Base-by-base conservation (phyloP, 2,113 vertebrate species). In the Ancistrus triradiatus region DNA sequence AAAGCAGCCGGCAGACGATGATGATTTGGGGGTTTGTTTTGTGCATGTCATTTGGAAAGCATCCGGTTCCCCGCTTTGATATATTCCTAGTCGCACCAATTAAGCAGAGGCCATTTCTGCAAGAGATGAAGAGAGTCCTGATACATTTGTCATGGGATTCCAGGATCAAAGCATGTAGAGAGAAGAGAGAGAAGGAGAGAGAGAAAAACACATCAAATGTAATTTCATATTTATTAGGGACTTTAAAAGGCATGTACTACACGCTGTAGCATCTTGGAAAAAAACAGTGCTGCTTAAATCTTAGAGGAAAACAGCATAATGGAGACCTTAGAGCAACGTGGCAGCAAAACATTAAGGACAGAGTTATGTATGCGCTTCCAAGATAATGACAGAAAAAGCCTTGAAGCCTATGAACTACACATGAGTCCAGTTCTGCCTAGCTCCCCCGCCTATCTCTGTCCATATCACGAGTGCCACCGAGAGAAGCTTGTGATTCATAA, bases 31-130 rank as follows among this genome's bases (percentile, higher is more conserved):
- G 75, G 7, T 37, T 13, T 31, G 69, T 73, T 78, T 75, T 80
- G 74, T 84, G 74, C 77, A 72, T 58, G 75, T 63, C 77, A 65
- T 80, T 84, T 79, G 70, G 70, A 85, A 75, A 65, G 63, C 78
- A 76, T 76, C 74, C 69, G 71, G 69, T 70, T 81, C 81, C 69
- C 78, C 77, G 76, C 84, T 87, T 84, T 85, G 84, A 88, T 84
- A 81, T 86, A 81, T 84, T 85, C 78, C 81, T 81, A 42, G 52
- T 77, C 77, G 79, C 78, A 73, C 77, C 79, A 83, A 87, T 85
- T 85, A 86, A 82, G 79, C 78, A 63, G 60, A 81, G 74, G 70
- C 79, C 73, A 72, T 72, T 82, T 79, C 78, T 81, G 73, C 55
- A 80, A 77, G 79, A 85, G 77, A 75, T 83, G 78, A 82, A 75